A percentile compares a stretch with the other conserved stretches of the same genome.
These are phyloP conservation scores for Pyrochroa serraticornis DNA, from an alignment of 2,888 invertebrate genomes.

Conservation along the genomic window DNA sequence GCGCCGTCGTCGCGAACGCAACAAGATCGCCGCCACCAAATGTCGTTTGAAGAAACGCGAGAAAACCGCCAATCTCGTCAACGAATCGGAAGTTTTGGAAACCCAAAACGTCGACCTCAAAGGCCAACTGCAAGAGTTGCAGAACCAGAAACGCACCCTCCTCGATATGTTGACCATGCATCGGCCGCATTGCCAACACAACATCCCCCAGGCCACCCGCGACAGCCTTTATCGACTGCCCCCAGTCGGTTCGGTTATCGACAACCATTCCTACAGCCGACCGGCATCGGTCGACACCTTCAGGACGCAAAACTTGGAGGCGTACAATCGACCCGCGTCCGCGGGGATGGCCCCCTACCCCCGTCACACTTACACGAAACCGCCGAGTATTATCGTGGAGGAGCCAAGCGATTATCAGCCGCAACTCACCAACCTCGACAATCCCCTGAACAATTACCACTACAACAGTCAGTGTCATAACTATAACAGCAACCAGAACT, in stretches of 20 bases:
- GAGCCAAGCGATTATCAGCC: slow-evolving; percentile 60
- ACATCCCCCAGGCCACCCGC: slow-evolving; percentile 50
- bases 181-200: slow-evolving; percentile 69
- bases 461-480: slow-evolving; percentile 62
- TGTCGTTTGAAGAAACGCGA: slow-evolving; percentile 93
- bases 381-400: slow-evolving; percentile 62
- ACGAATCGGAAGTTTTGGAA: slow-evolving; percentile 85
- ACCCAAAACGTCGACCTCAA: slow-evolving; percentile 85
- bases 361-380: slow-evolving; percentile 37
- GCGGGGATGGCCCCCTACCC: slow-evolving; percentile 41
- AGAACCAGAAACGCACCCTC: slow-evolving; percentile 77
- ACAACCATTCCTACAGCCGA: slow-evolving; percentile 51
- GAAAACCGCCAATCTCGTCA: slow-evolving; percentile 82
- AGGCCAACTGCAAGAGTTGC: slow-evolving; percentile 80
- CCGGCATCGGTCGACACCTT: slow-evolving; percentile 47
- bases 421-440: slow-evolving; percentile 62
- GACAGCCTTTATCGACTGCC: slow-evolving; percentile 51
- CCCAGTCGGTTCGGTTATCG: slow-evolving; percentile 52
- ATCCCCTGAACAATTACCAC: slow-evolving; percentile 49
- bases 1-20: slow-evolving; percentile 83
- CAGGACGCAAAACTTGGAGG: slow-evolving; percentile 41
- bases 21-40: slow-evolving; percentile 94
- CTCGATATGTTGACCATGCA: slow-evolving; percentile 81
- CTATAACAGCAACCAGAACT: slow-evolving; percentile 63
- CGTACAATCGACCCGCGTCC: slow-evolving; percentile 47